Base-by-base conservation (phyloP, 2,888 invertebrate species). In the Luffia ferchaultella region DNA sequence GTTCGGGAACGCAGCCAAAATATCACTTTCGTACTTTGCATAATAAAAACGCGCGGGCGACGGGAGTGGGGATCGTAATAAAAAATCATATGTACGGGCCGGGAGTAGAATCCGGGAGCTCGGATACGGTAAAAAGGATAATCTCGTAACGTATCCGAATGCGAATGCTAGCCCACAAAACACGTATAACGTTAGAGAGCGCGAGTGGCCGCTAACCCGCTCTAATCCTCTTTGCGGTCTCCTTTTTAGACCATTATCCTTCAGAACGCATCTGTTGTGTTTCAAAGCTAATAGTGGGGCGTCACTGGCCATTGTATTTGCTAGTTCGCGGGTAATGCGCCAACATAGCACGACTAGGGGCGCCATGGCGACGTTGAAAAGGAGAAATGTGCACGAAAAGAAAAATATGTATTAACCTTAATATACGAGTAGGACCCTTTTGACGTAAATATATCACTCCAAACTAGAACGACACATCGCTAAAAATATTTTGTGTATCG, bases 161-260 rank as follows among this genome's bases (percentile, higher is more conserved):
- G 30, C 30, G 30, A 12, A n/a, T n/a, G n/a, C n/a, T n/a, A n/a
- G n/a, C n/a, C 30, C 3, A 12, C 30, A 30, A 30, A 30, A 30
- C 30, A 30, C 30, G 30, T 30, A 3, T 12, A 12, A 3, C 30
- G 30, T 3, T 3, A 12, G 30, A 12, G 30, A 3, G 30, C 30
- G 30, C 30, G 30, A 30, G 30, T 30, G 30, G 5, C 30, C 30
- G 30, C 30, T 12, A 12, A 12, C 30, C 30, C 30, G 30, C 30
- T 7, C 30, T 30, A 30, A 30, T 30, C 30, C 30, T 3, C 30
- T 30, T 30, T 30, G 30, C 12, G 30, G 30, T 30, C 42, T 43
- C 49, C 42, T 49, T 48, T 49, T 49, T 19, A 42, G 40, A 43
- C 49, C 49, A 49, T 49, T 49, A 49, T 19, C 49, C 42, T 18